Base-by-base conservation (phyloP, 1,140 invertebrate genomes). In the Araneus ventricosus region DNA sequence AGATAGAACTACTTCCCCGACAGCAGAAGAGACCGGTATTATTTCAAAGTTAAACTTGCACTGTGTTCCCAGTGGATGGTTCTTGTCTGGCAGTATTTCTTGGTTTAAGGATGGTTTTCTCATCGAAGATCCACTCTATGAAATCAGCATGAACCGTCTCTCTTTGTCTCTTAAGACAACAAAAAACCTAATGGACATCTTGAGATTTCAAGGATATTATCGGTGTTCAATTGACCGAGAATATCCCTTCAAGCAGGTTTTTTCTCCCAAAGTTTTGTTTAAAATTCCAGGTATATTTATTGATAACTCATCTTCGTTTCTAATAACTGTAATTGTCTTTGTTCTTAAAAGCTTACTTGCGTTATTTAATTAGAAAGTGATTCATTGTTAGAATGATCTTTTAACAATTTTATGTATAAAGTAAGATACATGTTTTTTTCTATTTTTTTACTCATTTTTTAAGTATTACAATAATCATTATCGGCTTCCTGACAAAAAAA, bases 51-150 rank as follows among this genome's bases (percentile, higher is more conserved):
- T 84, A 14, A 45, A 20, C 4, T 84, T 84, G 4, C 24, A 84
- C 2, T 84, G 82, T 84, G 41, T 84, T 45, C 80, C 82, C 34
- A 84, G 82, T 41, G 82, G 82, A 4, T 86, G 84, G 84, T 86
- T 86, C 59, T 3, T 86, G 8, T 34, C 39, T 20, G 39, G 59
- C 27, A 86, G 84, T 34, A 86, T 86, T 2, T 59, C 52, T 34
- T 86, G 84, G 84, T 37, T 34, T 37, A 86, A 86, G 61, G 84
- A 86, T 86, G 52, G 27, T 30, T 10, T 41, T 27, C 27, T 3
- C 24, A 22, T 86, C 17, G 45, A 52, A 52, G 45, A 52, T 52
- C 45, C 45, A 2, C 45, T 30, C 2, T 59, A 17, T 17, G 30
- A 30, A 57, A 22, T 34, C 22, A 57, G 37, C 20, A 61, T n/a